Evolutionary conservation across 2,888 invertebrate species (phyloP), one percentile per base, ranked within the genome.

Genomic region (Actias luna): DNA sequence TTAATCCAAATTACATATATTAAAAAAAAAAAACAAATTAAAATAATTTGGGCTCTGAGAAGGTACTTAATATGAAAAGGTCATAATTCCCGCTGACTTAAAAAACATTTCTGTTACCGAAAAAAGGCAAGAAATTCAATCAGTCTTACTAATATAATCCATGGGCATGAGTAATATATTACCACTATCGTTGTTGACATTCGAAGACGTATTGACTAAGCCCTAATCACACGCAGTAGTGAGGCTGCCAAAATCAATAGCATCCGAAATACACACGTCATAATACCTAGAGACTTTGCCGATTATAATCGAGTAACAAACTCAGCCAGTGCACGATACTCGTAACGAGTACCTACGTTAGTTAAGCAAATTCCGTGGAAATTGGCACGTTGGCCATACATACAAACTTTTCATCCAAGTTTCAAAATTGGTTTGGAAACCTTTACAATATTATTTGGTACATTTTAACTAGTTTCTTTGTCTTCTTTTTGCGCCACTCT

Each of bases 51-150:
- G n/a, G n/a, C n/a, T n/a, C n/a, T n/a, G n/a, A n/a, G n/a, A n/a
- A n/a, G n/a, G n/a, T n/a, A n/a, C n/a, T n/a, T n/a, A n/a, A n/a
- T n/a, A n/a, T n/a, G n/a, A n/a, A n/a, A n/a, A n/a, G n/a, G n/a
- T n/a, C n/a, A n/a, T n/a, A n/a, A n/a, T n/a, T n/a, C n/a, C n/a
- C n/a, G n/a, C n/a, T n/a, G n/a, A n/a, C n/a, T n/a, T n/a, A n/a
- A n/a, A 67, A 67, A 65, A 64, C 39, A 22, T 22, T 18, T 22
- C 10, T 46, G 22, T 46, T 18, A 22, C 22, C 7, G 7, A 46
- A 10, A 46, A 46, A 46, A 22, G 22, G 46, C 12, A 50, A 50
- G 12, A 50, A 50, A 22, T 25, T 50, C 25, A 3, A 22, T 10
- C 12, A 18, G 42, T 7, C 18, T n/a, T 42, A 0, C 8, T 39